phyloP scores from a whole-genome alignment of 2,797 vertebrate genomes.

The Heterohyrax brucei region DNA sequence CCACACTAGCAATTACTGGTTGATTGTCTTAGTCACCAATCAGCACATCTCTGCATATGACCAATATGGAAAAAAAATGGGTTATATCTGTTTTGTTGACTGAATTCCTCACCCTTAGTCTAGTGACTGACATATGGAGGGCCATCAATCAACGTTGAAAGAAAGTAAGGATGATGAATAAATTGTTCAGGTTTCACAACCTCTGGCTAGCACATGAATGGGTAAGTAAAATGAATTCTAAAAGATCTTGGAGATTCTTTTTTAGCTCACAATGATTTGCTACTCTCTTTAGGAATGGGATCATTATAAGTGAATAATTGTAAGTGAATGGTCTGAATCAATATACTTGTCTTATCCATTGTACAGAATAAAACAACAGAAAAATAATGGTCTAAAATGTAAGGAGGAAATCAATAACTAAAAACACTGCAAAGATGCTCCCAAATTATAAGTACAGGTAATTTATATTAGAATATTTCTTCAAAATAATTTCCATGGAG shows the following conservation, averaged over 20 bases:
- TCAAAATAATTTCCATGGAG: background rate
- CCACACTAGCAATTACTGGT: too few relatives aligned
- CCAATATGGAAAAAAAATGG: accelerated
- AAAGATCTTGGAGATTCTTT: background rate
- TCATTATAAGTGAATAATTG: background rate
- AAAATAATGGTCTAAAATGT: background rate
- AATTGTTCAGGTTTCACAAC: background rate
- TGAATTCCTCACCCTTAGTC: background rate
- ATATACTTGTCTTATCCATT: background rate
- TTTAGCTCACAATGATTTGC: background rate
- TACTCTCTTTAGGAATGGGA: background rate
- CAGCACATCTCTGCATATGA: background rate
- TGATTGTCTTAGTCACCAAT: background rate
- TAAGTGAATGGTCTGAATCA: background rate
- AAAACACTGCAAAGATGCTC: background rate
- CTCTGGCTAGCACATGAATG: background rate
- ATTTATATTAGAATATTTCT: background rate
- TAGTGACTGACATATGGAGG: too few relatives aligned
- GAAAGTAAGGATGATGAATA: background rate
- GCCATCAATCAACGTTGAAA: background rate
- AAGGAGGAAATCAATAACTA: background rate
- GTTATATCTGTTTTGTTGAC: background rate
- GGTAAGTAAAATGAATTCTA: accelerated
- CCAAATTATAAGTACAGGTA: too few relatives aligned
- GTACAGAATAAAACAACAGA: background rate